Evolutionary conservation across 2,113 vertebrate species (phyloP).

Genomic region (Parotia lawesii): DNA sequence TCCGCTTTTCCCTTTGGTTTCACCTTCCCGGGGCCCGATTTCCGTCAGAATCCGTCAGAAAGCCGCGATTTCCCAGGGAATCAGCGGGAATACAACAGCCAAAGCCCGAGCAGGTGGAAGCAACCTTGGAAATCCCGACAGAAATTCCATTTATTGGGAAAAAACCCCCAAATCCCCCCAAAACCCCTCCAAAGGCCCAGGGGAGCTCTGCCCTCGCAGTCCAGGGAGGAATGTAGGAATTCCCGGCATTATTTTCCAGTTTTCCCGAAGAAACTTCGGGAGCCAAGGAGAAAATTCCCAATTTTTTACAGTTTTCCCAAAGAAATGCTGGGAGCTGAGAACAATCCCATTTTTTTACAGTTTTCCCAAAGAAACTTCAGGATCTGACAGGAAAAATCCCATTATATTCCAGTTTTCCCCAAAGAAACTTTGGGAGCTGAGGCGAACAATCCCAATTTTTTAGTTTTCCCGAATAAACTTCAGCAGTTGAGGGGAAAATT

Average conservation of each 20-base stretch:
- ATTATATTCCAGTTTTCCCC: too few relatives aligned
- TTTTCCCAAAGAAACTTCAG: neutral
- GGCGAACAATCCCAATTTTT: too few relatives aligned
- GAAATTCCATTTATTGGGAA: neutral
- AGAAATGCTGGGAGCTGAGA: too few relatives aligned
- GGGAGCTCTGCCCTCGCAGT: neutral
- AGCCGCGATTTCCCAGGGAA: neutral
- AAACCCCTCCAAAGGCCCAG: neutral
- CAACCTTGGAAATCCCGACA: neutral
- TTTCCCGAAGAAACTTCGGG: neutral
- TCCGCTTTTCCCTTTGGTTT: fast-evolving
- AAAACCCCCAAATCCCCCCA: neutral
- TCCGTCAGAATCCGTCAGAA: neutral
- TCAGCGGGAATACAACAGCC: fast-evolving
- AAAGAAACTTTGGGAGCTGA: too few relatives aligned
- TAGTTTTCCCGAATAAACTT: too few relatives aligned
- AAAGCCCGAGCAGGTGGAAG: fast-evolving
- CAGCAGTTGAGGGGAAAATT: neutral
- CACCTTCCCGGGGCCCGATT: neutral
- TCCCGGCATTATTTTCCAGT: neutral
- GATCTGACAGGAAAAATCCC: too few relatives aligned
- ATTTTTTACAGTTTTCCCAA: neutral
- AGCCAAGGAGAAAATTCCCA: neutral
- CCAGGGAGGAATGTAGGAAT: neutral
- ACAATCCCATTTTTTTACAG: neutral